These are phyloP conservation scores for Rhegmatorhina hoffmannsi DNA, from an alignment of 2,113 vertebrate genomes.

Conservation along the genomic window DNA sequence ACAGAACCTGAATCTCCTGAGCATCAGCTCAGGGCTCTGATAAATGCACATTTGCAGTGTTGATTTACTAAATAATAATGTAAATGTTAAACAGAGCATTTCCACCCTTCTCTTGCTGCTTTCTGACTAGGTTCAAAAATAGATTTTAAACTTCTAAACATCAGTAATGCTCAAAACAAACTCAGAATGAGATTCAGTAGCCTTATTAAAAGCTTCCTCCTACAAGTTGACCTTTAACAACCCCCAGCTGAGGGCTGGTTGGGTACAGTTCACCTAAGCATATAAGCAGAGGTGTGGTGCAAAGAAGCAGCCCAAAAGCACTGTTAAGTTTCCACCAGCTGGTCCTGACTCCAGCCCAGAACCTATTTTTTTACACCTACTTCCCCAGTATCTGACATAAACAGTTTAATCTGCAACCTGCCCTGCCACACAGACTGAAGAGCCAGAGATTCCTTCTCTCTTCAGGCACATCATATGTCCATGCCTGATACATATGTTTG, in stretches of 20 bases:
- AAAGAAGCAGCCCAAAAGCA: not conserved
- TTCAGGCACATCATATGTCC: not conserved
- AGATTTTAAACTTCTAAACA: not conserved
- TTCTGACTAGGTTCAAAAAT: not conserved
- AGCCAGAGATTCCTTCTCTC: not conserved
- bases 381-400: not conserved
- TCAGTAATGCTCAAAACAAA: not conserved
- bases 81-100: not conserved
- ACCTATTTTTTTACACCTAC: not conserved
- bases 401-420: not conserved
- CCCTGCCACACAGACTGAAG: not conserved
- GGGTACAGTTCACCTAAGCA: not conserved
- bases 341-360: not conserved
- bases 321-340: not conserved
- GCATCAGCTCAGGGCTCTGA: not conserved
- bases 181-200: not conserved
- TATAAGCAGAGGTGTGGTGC: not conserved
- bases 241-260: not conserved
- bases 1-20: not conserved
- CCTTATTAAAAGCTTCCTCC: not conserved
- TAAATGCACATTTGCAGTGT: not conserved
- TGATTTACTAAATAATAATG: not conserved
- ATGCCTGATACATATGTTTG: not conserved
- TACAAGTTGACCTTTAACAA: not conserved
- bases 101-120: not conserved